Evolutionary conservation across 2,888 invertebrate species (phyloP), one percentile per base, ranked within the genome.

Genomic region (Adelognathus sp.): DNA sequence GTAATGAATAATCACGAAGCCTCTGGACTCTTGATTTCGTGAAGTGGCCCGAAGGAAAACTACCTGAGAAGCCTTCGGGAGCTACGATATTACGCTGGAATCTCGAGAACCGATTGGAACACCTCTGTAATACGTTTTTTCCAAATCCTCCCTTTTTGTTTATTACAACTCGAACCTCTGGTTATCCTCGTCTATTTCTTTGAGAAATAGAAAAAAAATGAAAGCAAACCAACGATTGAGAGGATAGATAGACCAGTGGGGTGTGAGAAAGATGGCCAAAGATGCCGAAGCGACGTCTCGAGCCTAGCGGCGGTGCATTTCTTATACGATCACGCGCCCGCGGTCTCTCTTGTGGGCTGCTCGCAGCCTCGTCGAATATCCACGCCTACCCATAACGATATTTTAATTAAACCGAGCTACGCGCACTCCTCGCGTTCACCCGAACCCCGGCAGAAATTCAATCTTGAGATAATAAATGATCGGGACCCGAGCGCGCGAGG

Each of bases 391-490:
- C 89, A 90, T 91, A 91, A 91, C 90, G 91, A 91, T 91, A 91
- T 91, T 91, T 91, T 91, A 91, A 91, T 91, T 91, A 91, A 91
- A 90, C 88, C 88, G 86, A 87, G 87, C 75, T 79, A 79, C 79
- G 88, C 88, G 78, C 64, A 76, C 76, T 61, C 44, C 73, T 64
- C 69, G 73, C 31, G 66, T 64, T 60, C 46, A 50, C 44, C 44
- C 84, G 85, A 84, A 85, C 83, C 82, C 82, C 83, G 85, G 85
- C 84, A 90, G 90, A 91, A 91, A 91, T 91, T 91, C 91, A 91
- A 91, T 91, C 91, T 91, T 87, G 86, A 88, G 91, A 91, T 91
- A 91, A 91, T 91, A 91, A 91, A 91, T 91, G 91, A 91, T 91
- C 86, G 89, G 86, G 89, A 88, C 74, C 70, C n/a, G n/a, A n/a